A percentile compares a stretch with the other conserved stretches of the same genome.
Evolutionary conservation across 2,797 vertebrate species (phyloP).

Genomic region (Tauraco hartlaubi): DNA sequence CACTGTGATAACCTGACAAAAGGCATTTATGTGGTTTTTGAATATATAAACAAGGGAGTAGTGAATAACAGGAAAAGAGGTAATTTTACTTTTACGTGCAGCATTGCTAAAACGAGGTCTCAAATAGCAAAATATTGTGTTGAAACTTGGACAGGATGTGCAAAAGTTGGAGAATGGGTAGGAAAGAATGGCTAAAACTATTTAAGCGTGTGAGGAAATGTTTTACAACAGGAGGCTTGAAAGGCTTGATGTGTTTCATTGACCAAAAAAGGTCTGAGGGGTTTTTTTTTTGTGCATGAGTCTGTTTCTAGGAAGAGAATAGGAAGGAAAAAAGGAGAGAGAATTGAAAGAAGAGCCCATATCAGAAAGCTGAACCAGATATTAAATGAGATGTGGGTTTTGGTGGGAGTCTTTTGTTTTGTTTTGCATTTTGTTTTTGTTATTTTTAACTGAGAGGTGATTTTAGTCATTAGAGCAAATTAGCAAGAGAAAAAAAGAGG

Average conservation of each 20-base stretch:
- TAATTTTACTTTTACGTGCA: not conserved
- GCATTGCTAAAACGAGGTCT: not conserved
- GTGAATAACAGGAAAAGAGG: slow-evolving; percentile 9
- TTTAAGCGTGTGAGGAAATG: not conserved
- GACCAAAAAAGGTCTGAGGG: not conserved
- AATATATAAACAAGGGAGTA: not conserved
- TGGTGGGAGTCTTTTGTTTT: not conserved
- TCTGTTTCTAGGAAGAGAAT: not conserved
- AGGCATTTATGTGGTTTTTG: slow-evolving; percentile 10
- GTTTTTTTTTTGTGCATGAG: not conserved
- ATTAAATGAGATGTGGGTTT: not conserved
- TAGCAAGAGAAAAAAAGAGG: not conserved
- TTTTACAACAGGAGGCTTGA: not conserved
- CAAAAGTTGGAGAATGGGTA: not conserved
- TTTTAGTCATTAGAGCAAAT: not conserved
- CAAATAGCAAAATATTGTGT: not conserved
- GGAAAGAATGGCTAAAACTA: not conserved
- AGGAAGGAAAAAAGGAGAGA: not conserved
- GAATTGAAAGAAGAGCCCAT: not conserved
- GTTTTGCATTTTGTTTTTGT: not conserved
- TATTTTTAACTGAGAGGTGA: not conserved
- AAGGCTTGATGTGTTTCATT: not conserved
- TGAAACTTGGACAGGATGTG: not conserved
- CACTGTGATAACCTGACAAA: not conserved
- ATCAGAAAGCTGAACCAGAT: not conserved